These are phyloP conservation scores for Semotilus atromaculatus DNA, from an alignment of 2,797 vertebrate genomes.

Conservation along the genomic window DNA sequence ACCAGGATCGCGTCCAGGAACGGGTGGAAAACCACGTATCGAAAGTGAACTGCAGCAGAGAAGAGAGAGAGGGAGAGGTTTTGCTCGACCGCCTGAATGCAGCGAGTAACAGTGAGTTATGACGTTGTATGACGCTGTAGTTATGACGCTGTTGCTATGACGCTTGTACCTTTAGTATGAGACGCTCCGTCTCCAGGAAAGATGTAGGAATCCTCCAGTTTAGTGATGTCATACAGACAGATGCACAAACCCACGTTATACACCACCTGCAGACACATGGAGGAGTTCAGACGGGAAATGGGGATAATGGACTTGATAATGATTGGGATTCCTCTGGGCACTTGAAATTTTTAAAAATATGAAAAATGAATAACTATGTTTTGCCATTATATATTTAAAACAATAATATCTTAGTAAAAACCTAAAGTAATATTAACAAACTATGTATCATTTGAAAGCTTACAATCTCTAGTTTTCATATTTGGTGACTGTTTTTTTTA, in stretches of 20 bases:
- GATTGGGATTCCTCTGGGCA: background rate
- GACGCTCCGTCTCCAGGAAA: conserved; percentile 97
- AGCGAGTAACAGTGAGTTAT: background rate
- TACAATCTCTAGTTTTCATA: no score
- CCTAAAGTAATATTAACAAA: no score
- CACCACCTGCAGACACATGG: conserved; percentile 81
- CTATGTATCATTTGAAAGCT: no score
- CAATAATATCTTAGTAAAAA: no score
- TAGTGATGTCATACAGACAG: conserved; percentile 95
- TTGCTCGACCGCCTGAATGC: background rate
- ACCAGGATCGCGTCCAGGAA: conserved; percentile 96
- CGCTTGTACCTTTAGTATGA: conserved; percentile 90
- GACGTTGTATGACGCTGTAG: no score
- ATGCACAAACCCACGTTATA: conserved; percentile 96
- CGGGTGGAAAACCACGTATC: conserved; percentile 95
- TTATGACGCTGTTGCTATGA: no score
- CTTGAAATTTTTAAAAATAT: background rate
- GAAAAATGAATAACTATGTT: background rate
- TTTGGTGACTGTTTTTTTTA: no score
- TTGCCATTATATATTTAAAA: no score
- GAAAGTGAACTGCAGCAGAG: conserved; percentile 87
- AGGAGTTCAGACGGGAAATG: background rate
- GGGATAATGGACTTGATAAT: background rate
- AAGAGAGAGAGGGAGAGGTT: background rate
- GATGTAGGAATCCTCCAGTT: conserved; percentile 96